A percentile compares a stretch with the other conserved stretches of the same genome.
phyloP scores from a whole-genome alignment of 2,797 vertebrate genomes.

The Paramormyrops hopkinsi region DNA sequence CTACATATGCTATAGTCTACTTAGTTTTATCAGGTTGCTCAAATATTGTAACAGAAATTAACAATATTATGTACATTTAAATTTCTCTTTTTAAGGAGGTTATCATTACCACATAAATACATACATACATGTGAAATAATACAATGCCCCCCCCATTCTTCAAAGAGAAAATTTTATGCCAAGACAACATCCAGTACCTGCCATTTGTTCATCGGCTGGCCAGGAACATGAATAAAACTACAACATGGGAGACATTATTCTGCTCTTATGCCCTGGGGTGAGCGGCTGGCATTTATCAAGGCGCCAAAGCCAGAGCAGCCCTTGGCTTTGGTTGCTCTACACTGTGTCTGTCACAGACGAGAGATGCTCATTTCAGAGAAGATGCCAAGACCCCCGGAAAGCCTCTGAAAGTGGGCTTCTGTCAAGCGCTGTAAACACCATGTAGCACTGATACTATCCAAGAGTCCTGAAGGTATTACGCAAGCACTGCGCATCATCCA shows the following conservation, averaged over 20 bases:
- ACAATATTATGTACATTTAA: neutral
- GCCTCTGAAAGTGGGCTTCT: neutral
- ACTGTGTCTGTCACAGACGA: neutral
- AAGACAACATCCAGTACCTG: neutral
- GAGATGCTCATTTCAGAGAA: neutral
- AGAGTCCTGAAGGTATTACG: neutral
- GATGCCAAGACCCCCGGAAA: neutral
- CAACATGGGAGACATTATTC: neutral
- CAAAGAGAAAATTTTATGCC: neutral
- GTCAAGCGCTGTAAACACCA: neutral
- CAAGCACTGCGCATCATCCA: neutral
- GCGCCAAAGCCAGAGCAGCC: constrained; percentile 2
- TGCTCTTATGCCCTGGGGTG: constrained; percentile 10
- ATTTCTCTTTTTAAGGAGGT: neutral
- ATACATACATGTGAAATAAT: neutral
- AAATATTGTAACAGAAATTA: neutral
- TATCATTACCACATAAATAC: neutral
- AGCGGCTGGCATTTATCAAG: constrained; percentile 14
- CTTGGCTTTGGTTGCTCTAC: neutral
- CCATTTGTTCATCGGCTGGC: neutral
- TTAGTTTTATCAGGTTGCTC: neutral
- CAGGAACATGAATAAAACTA: neutral
- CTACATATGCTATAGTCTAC: neutral
- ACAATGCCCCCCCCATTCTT: neutral
- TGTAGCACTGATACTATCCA: neutral